Evolutionary conservation across 2,113 vertebrate genomes (phyloP).

Genomic region (Holacanthus passer): DNA sequence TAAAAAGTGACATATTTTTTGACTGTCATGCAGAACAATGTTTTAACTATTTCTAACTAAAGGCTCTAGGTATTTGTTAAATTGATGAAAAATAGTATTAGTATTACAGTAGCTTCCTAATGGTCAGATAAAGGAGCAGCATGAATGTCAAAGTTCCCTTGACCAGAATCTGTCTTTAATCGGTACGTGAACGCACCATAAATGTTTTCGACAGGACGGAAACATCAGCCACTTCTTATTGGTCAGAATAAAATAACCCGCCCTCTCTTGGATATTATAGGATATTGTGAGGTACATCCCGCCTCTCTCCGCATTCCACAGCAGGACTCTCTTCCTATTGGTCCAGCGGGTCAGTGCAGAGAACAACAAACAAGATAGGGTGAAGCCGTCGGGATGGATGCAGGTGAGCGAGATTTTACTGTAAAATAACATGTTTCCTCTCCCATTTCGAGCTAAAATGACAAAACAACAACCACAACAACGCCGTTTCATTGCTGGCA

Average conservation of each 20-base stretch:
- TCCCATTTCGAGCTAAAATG: background rate
- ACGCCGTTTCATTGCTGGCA: background rate
- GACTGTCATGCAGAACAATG: too few relatives aligned
- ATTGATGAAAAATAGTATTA: too few relatives aligned
- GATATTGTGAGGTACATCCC: background rate
- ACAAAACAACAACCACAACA: background rate
- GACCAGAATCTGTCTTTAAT: background rate
- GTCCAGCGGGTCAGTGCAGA: constrained; percentile 52
- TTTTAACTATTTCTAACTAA: too few relatives aligned
- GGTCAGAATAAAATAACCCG: background rate
- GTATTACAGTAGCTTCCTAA: too few relatives aligned
- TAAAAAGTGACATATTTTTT: background rate
- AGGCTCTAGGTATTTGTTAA: background rate
- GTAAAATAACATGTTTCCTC: constrained; percentile 15
- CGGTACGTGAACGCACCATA: constrained; percentile 7
- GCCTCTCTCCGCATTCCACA: constrained; percentile 48
- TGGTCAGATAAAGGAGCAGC: background rate
- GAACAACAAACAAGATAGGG: constrained; percentile 84
- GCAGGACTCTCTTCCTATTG: constrained; percentile 66
- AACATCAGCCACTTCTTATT: constrained; percentile 42
- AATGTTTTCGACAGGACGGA: constrained; percentile 17
- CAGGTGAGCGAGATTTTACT: constrained; percentile 80
- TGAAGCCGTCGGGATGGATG: constrained; percentile 87
- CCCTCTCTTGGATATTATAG: constrained; percentile 33
- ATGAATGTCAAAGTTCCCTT: background rate